These are phyloP conservation scores for Natator depressus DNA, from an alignment of 2,113 vertebrate species.

Conservation along the genomic window DNA sequence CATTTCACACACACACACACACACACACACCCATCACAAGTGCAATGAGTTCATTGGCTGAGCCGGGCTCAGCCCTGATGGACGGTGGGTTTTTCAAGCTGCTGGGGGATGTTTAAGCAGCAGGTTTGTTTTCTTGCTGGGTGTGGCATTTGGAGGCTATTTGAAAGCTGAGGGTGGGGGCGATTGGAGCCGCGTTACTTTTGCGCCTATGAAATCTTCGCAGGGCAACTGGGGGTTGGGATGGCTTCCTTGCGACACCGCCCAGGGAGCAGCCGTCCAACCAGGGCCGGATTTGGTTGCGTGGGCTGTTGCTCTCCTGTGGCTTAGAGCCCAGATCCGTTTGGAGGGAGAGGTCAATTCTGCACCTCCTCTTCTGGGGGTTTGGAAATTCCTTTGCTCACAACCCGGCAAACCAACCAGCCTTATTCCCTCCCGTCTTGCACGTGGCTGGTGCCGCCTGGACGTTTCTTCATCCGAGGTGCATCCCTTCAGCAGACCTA, in stretches of 20 bases:
- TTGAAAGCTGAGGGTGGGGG: background rate
- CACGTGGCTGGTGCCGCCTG: no score
- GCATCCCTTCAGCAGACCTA: no score
- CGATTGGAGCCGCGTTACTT: background rate
- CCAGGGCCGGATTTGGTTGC: background rate
- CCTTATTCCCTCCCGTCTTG: background rate
- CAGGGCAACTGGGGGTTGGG: no score
- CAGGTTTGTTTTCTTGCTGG: background rate
- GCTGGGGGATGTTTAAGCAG: background rate
- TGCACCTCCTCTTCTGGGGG: background rate
- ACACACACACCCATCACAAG: background rate
- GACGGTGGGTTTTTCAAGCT: background rate
- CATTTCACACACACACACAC: no score
- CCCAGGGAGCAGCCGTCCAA: no score
- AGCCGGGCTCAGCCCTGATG: background rate
- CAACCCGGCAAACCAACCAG: background rate
- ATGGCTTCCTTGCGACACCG: fast-evolving
- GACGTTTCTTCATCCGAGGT: no score
- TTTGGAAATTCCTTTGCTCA: background rate
- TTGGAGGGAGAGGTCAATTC: background rate
- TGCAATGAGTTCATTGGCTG: background rate
- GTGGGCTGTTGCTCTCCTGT: background rate
- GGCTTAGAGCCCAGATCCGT: background rate
- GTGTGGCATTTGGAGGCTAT: background rate
- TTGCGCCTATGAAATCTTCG: background rate